These are phyloP conservation scores for Sebastiscus albofasciatus DNA, from an alignment of 2,797 vertebrate species.

Conservation along the genomic window DNA sequence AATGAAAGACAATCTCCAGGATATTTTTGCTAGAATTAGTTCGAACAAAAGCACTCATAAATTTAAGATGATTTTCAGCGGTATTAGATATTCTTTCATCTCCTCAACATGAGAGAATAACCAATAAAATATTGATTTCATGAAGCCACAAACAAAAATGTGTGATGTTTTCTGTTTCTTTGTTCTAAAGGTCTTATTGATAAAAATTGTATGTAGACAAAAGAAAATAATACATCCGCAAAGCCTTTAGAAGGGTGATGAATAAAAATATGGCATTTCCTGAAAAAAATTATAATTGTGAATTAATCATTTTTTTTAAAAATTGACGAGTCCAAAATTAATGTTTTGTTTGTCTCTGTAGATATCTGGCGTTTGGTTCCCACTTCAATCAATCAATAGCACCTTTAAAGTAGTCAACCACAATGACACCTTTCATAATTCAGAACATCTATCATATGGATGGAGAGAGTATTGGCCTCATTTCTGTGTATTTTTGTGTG, in stretches of 20 bases:
- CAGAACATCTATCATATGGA: not conserved
- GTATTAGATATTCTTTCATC: conserved; percentile 6
- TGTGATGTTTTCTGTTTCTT: not conserved
- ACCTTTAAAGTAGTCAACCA: not conserved
- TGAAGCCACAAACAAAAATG: not conserved
- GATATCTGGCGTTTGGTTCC: too few species aligned
- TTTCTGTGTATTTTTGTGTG: not conserved
- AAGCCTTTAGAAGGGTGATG: too few species aligned
- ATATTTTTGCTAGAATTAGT: conserved; percentile 3
- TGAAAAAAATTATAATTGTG: too few species aligned
- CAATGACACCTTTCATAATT: not conserved
- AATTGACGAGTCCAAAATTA: too few species aligned
- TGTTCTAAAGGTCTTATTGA: not conserved
- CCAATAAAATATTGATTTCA: not conserved
- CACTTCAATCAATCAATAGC: too few species aligned
- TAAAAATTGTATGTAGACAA: too few species aligned
- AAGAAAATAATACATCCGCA: too few species aligned
- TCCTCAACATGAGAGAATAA: not conserved
- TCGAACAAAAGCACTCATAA: not conserved
- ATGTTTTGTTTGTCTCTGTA: too few species aligned
- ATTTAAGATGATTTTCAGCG: conserved; percentile 1
- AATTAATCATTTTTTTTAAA: too few species aligned
- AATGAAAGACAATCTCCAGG: not conserved
- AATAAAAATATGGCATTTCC: too few species aligned
- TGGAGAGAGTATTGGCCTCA: not conserved